Evolutionary conservation across 2,797 vertebrate species (phyloP).

Genomic region (Gymnopithys bicolor): DNA sequence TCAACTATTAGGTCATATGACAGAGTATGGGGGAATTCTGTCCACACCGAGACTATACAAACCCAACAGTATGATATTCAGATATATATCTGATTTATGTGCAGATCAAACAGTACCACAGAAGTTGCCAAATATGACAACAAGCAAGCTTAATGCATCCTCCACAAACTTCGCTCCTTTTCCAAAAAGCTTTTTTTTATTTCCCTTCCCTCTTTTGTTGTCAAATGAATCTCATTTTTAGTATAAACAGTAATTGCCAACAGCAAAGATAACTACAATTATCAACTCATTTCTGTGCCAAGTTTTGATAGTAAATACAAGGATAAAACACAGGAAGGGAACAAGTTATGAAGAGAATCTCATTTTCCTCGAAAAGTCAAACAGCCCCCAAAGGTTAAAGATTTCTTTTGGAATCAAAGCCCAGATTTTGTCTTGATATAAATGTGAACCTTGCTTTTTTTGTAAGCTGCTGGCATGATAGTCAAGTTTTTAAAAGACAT

Average conservation of each 20-base stretch:
- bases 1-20: background rate
- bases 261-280: background rate
- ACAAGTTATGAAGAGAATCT: background rate
- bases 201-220: background rate
- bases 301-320: constrained; percentile 1
- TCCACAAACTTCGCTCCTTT: background rate
- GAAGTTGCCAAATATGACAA: background rate
- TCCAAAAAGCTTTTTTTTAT: background rate
- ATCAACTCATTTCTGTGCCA: background rate
- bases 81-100: background rate
- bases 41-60: background rate
- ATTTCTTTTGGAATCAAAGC: background rate
- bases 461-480: background rate
- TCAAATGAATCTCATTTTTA: background rate
- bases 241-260: background rate
- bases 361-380: background rate
- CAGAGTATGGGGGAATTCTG: background rate
- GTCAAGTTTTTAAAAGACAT: background rate
- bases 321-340: background rate
- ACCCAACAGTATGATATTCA: background rate
- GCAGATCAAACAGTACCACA: background rate
- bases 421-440: background rate
- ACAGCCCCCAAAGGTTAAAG: background rate
- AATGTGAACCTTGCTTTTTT: background rate
- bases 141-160: background rate